phyloP scores from a whole-genome alignment of 2,113 vertebrate species.

The Lophius piscatorius region DNA sequence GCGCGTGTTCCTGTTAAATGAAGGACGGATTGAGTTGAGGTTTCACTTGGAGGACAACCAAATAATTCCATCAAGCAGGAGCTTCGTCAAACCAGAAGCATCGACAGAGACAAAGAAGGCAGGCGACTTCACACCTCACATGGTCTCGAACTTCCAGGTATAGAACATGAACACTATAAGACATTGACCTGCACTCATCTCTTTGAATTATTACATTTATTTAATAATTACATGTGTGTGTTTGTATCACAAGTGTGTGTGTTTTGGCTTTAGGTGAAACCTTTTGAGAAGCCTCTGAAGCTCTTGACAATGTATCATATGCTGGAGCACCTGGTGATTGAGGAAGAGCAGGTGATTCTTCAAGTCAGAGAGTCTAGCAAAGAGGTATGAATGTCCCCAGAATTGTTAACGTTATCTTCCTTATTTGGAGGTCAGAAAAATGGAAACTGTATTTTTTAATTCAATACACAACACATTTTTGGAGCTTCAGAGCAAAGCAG shows the following conservation, averaged over 20 bases:
- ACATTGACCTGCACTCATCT: no score
- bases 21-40: constrained; percentile 81
- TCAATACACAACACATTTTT: no score
- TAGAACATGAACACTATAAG: not conserved
- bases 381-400: constrained; percentile 83
- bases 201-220: not conserved
- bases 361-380: constrained; percentile 76
- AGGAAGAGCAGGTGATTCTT: constrained; percentile 69
- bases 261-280: constrained; percentile 79
- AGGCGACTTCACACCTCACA: constrained; percentile 71
- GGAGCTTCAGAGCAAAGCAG: no score
- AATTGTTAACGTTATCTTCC: no score
- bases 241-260: not conserved
- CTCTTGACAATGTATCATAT: constrained; percentile 73
- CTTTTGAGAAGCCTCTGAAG: constrained; percentile 65
- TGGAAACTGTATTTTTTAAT: no score
- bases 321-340: constrained; percentile 73
- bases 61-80: constrained; percentile 80
- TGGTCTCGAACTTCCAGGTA: constrained; percentile 81
- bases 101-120: constrained; percentile 62
- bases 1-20: constrained; percentile 77
- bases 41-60: constrained; percentile 82
- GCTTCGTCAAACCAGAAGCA: constrained; percentile 77
- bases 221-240: not conserved
- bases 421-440: no score